Conservation (phyloP, 2,888 invertebrate species). For the Caenorhabditis zanzibari region DNA sequence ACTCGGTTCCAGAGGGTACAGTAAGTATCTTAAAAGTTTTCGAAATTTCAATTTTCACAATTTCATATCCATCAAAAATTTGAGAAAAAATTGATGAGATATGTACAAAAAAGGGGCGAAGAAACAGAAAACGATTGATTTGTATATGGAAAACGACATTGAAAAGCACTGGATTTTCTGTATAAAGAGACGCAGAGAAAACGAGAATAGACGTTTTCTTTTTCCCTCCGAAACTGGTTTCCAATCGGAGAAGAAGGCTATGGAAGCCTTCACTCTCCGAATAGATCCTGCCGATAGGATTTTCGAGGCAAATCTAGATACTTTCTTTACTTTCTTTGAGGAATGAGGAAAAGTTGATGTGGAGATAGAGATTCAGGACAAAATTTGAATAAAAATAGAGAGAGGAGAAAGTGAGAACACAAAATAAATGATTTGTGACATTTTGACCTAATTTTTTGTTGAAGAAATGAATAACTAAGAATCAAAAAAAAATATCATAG, state of each 20-base stretch:
- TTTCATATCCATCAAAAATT: no score
- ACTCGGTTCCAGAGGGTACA: no score
- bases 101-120: constrained; percentile 1
- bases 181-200: constrained; percentile 20
- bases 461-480: neutral
- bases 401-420: neutral
- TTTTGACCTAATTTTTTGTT: constrained; percentile 11
- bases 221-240: constrained; percentile 30
- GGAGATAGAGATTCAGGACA: constrained; percentile 38
- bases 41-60: no score
- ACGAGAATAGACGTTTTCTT: constrained; percentile 7
- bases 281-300: constrained; percentile 43
- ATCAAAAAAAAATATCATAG: no score
- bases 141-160: constrained; percentile 53
- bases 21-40: no score
- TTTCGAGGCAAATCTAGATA: constrained; percentile 38
- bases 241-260: constrained; percentile 1
- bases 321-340: constrained; percentile 34
- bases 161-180: constrained; percentile 53
- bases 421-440: constrained; percentile 39
- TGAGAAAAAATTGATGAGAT: constrained; percentile 7
- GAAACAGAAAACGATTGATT: constrained; percentile 45
- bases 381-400: constrained; percentile 47
- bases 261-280: neutral
- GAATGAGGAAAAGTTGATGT: neutral